Conservation (phyloP, 1,140 invertebrate species). For the Pemphigus obesinymphae region DNA sequence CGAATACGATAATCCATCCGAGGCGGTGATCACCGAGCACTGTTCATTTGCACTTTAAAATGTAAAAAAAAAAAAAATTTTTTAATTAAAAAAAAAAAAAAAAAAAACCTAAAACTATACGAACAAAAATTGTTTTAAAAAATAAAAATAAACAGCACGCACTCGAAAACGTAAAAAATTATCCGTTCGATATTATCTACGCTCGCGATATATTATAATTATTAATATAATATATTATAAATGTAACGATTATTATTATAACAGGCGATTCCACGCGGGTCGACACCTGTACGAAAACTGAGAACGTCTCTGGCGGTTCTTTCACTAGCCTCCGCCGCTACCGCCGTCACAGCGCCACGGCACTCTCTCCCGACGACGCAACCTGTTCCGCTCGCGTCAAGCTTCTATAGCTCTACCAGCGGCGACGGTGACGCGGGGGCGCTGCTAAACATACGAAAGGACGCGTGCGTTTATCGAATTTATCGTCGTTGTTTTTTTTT, state of each 20-base stretch:
- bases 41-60: not conserved
- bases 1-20: not conserved
- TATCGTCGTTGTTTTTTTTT: too few species aligned
- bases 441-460: too few species aligned
- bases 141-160: not conserved
- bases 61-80: not conserved
- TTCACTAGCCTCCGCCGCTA: constrained; percentile 2
- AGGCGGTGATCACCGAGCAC: not conserved
- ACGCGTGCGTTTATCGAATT: too few species aligned
- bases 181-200: too few species aligned
- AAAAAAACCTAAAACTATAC: not conserved
- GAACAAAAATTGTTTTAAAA: too few species aligned
- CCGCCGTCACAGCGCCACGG: not conserved
- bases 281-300: constrained; percentile 38
- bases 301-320: constrained; percentile 29
- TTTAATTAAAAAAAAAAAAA: not conserved
- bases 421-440: too few species aligned
- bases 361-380: constrained; percentile 24
- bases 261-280: not conserved
- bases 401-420: too few species aligned
- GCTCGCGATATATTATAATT: too few species aligned
- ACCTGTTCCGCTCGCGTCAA: not conserved
- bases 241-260: too few species aligned
- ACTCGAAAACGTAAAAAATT: too few species aligned
- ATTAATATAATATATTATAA: too few species aligned